Conservation (phyloP, 2,888 invertebrate species). For the Acanthosoma haemorrhoidale region DNA sequence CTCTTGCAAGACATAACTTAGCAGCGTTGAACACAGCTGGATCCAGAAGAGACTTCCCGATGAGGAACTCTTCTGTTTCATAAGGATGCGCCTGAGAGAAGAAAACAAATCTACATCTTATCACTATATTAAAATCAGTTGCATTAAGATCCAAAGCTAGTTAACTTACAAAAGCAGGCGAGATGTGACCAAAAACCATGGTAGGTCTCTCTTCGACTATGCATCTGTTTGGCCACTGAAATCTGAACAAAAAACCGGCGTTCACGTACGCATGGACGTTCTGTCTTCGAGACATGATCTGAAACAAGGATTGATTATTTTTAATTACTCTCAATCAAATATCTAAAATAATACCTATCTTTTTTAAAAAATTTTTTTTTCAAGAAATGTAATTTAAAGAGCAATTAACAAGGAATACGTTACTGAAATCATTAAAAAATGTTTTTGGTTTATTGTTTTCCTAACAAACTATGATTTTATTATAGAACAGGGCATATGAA, state of each 20-base stretch:
- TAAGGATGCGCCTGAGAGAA: slow-evolving; percentile 52
- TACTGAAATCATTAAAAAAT: too few species aligned
- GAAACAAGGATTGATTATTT: too few species aligned
- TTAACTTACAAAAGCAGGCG: slow-evolving; percentile 46
- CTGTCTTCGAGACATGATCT: slow-evolving; percentile 71
- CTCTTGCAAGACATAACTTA: slow-evolving; percentile 51
- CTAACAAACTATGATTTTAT: too few species aligned
- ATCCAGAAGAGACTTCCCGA: slow-evolving; percentile 49
- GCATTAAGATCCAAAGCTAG: too few species aligned
- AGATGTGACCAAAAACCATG: slow-evolving; percentile 52
- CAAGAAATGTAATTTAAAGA: too few species aligned
- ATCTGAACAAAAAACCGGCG: slow-evolving; percentile 62
- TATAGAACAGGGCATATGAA: too few species aligned
- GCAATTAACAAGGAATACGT: too few species aligned
- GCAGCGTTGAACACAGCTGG: slow-evolving; percentile 50
- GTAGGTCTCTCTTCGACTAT: slow-evolving; percentile 49
- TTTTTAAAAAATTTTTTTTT: too few species aligned
- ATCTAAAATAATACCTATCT: too few species aligned
- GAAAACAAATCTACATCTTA: neutral
- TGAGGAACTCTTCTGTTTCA: slow-evolving; percentile 52
- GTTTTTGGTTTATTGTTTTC: too few species aligned
- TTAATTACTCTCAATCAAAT: too few species aligned
- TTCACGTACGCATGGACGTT: slow-evolving; percentile 73
- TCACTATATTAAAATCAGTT: too few species aligned
- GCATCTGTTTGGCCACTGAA: slow-evolving; percentile 49